Base-by-base conservation (phyloP, 2,113 vertebrate species). In the Spermophilus dauricus region DNA sequence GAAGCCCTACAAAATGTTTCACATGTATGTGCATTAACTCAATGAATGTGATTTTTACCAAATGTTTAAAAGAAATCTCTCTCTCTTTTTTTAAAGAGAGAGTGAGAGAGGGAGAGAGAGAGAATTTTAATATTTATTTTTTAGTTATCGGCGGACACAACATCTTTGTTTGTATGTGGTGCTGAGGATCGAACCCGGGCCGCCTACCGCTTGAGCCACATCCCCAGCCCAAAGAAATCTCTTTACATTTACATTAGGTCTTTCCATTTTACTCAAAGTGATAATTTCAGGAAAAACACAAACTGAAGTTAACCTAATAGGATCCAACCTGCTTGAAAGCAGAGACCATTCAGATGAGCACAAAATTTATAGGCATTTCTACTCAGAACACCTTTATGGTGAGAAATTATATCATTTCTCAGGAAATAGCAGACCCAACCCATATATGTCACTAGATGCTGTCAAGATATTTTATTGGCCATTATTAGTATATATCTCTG, bases 21-120 rank as follows among this genome's bases (percentile, higher is more conserved):
- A 45, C 76, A 89, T 8, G 7, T 58, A 94, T 53, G 4, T 76
- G 13, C 32, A 58, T 37, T 86, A 86, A 91, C 28, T 80, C 72
- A 70, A n/a, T 56, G 24, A 95, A 77, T 34, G 48, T 39, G 48
- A 13, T 76, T 96, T 91, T 91, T 91, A 88, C 84, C 61, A 82
- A 51, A 48, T 26, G 63, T 48, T 84, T 69, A 51, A 48, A 45
- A 85, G 20, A 94, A 94, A 65, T 28, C 48, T 17, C 20, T 78
- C 42, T 42, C 42, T 42, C 42, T 42, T 42, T 42, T 42, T 45
- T 45, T 45, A 45, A 45, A 45, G 45, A 45, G 45, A 45, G 45
- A 45, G 45, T 45, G 45, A 45, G 45, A 8, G 45, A 45, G 42
- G 6, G 42, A 45, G 42, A 45, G 42, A 45, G 42, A 45, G 45